Base-by-base conservation (phyloP, 2,797 vertebrate species). In the Anolis apletophallus region DNA sequence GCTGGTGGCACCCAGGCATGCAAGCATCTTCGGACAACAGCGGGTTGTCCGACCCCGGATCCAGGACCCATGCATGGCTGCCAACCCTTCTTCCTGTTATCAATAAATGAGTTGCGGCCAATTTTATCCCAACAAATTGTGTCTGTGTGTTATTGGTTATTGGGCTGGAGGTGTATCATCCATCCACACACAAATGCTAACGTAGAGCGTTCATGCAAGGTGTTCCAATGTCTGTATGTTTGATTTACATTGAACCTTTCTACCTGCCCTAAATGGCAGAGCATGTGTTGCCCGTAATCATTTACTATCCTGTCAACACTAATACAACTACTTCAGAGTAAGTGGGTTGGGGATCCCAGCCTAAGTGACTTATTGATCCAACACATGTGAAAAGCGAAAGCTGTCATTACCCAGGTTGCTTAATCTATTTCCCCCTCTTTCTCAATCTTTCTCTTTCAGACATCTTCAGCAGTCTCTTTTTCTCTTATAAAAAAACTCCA, bases 401-500 rank as follows among this genome's bases (percentile, higher is more conserved):
- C 67, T 26, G 67, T 34, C 71, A 11, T 36, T 71, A 67, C 26
- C 83, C 13, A 74, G 17, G n/a, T 69, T 87, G 73, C 55, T 36
- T 40, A 73, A 23, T 79, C 29, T 19, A 46, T 46, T 9, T 32
- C 50, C 5, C 52, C 12, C 52, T 54, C 29, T n/a, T 2, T 21
- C 34, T 73, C 17, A 3, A 19, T 46, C 16, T 73, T 19, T 40
- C 19, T 23, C 10, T 46, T 36, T 84, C 89, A 72, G 77, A 84
- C 54, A 78, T 82, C 57, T 87, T 78, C 68, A 10, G 78, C 71
- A 78, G 34, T 75, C 23, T 84, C 80, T 91, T 91, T 90, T 90
- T 91, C 73, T 93, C 88, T 89, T 91, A 93, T 78, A 69, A 55
- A 57, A 40, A 50, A 87, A 82, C 50, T 75, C 83, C 73, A 84